Evolutionary conservation across 2,797 vertebrate genomes (phyloP).

Genomic region (Cossypha niveicapilla): DNA sequence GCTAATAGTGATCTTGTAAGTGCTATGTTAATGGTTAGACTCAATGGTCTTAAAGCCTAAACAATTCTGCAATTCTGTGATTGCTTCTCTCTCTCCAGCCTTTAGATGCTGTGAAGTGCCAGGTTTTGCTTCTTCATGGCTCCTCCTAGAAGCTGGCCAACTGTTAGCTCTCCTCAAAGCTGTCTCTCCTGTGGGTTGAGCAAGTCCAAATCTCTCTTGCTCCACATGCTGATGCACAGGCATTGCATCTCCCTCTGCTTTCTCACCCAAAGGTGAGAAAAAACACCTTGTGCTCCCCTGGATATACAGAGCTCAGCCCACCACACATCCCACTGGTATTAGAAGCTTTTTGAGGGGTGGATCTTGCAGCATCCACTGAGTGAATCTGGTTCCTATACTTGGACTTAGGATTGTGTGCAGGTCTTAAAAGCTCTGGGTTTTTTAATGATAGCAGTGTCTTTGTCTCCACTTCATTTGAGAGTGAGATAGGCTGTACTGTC

Average conservation of each 20-base stretch:
- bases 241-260: background rate
- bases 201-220: background rate
- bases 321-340: background rate
- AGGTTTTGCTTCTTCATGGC: background rate
- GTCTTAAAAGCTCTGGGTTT: background rate
- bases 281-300: background rate
- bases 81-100: background rate
- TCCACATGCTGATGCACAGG: background rate
- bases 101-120: rapidly evolving
- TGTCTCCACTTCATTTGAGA: background rate
- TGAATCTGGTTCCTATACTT: background rate
- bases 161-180: background rate
- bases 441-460: background rate
- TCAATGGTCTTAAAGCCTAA: background rate
- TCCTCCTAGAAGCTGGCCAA: background rate
- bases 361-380: background rate
- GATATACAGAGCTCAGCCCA: rapidly evolving
- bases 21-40: background rate
- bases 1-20: background rate
- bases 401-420: background rate
- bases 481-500: background rate
- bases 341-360: background rate
- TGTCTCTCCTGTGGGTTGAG: background rate
- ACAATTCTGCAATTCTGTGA: background rate
- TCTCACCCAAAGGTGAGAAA: background rate